These are phyloP conservation scores for Rhagologus leucostigma DNA, from an alignment of 2,113 vertebrate genomes.

Conservation along the genomic window DNA sequence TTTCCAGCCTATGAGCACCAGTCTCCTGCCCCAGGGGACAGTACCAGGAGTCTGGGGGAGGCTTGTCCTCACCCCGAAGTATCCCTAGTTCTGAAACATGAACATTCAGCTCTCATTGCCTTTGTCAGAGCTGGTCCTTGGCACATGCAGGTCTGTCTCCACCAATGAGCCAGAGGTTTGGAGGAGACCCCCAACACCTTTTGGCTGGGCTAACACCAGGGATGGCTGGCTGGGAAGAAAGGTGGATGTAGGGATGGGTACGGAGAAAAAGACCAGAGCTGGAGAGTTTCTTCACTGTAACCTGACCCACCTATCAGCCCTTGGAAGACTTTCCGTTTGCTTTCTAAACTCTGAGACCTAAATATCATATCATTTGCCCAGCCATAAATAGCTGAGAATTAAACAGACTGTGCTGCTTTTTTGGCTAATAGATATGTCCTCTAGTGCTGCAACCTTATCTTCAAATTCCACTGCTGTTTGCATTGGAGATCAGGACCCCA, in stretches of 20 bases:
- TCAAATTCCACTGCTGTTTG: slow-evolving; percentile 7
- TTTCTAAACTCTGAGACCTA: neutral
- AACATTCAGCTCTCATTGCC: neutral
- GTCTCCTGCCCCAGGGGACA: neutral
- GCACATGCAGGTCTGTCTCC: neutral
- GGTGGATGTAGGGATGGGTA: neutral
- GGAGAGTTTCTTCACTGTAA: neutral
- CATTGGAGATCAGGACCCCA: neutral
- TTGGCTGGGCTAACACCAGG: neutral
- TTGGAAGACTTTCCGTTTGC: neutral
- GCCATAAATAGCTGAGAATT: slow-evolving; percentile 31
- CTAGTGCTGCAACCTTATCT: neutral
- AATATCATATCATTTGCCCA: neutral
- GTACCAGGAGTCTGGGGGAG: neutral
- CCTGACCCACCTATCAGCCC: neutral
- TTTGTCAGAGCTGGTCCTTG: neutral
- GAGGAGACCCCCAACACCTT: neutral
- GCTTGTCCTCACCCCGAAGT: neutral
- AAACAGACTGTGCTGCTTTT: neutral
- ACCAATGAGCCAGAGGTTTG: neutral
- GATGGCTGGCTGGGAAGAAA: neutral
- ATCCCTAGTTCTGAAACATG: neutral
- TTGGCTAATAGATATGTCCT: neutral
- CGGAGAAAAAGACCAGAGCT: neutral
- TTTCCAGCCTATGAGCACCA: neutral